A percentile compares a stretch with the other conserved stretches of the same genome.
These are phyloP conservation scores for Poeciliopsis presidionis DNA, from an alignment of 2,797 vertebrate genomes.

Conservation along the genomic window DNA sequence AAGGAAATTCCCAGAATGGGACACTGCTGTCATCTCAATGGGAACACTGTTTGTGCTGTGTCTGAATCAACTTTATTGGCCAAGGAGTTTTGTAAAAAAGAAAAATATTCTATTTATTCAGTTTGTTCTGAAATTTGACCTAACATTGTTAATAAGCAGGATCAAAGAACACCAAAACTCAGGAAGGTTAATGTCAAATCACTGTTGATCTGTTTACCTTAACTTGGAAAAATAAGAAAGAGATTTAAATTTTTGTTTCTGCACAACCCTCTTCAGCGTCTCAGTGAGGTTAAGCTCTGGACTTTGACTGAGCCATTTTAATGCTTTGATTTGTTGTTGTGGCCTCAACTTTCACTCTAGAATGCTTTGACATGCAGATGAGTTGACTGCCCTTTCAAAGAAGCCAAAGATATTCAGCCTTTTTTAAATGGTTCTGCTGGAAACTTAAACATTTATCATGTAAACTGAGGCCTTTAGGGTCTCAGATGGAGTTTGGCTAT, in stretches of 20 bases:
- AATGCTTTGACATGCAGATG: background rate
- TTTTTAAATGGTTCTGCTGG: background rate
- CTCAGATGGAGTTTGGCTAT: background rate
- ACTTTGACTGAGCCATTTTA: background rate
- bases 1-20: background rate
- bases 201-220: background rate
- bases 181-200: background rate
- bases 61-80: background rate
- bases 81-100: background rate
- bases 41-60: background rate
- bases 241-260: background rate
- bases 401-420: background rate
- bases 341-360: background rate
- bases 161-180: background rate
- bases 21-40: conserved; percentile 1
- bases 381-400: background rate
- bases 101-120: background rate
- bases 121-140: background rate
- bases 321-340: background rate
- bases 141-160: background rate
- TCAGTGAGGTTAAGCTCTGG: background rate
- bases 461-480: background rate
- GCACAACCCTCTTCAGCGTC: background rate
- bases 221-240: background rate
- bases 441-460: background rate